Evolutionary conservation across 2,113 vertebrate species (phyloP).

Genomic region (Pipa parva): DNA sequence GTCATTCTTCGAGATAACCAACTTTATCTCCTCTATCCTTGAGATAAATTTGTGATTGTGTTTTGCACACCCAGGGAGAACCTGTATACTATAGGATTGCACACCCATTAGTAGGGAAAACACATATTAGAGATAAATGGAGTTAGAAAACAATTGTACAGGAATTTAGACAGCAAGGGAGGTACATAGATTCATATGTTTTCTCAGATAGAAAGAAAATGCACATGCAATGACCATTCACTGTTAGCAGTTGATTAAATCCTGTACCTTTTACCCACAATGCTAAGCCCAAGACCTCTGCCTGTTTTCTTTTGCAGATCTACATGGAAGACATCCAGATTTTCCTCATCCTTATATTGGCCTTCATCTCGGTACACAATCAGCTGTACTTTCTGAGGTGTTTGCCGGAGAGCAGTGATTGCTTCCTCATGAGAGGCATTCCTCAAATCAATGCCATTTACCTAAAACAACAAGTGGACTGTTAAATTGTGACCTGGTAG

Average conservation of each 20-base stretch:
- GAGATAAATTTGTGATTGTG: too few relatives aligned
- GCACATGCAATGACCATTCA: background rate
- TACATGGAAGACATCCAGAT: conserved; percentile 78
- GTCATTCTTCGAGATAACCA: too few relatives aligned
- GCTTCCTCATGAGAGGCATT: conserved; percentile 85
- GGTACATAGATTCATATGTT: too few relatives aligned
- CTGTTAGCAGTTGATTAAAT: too few relatives aligned
- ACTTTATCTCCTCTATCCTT: too few relatives aligned
- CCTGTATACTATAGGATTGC: too few relatives aligned
- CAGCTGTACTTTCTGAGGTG: conserved; percentile 78
- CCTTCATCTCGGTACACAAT: conserved; percentile 81
- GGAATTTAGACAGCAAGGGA: too few relatives aligned
- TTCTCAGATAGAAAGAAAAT: too few relatives aligned
- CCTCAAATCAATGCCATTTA: conserved; percentile 84
- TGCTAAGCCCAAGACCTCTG: conserved; percentile 89
- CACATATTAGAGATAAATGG: too few relatives aligned
- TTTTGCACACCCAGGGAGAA: too few relatives aligned
- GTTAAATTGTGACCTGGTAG: background rate
- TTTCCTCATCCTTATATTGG: conserved; percentile 82
- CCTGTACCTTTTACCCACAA: conserved; percentile 87
- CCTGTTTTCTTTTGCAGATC: conserved; percentile 86
- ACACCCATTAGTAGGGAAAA: too few relatives aligned
- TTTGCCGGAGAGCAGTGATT: conserved; percentile 83
- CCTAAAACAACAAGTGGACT: conserved; percentile 59
- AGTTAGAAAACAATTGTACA: too few relatives aligned